A percentile compares a stretch with the other conserved stretches of the same genome.
phyloP scores from a whole-genome alignment of 2,113 vertebrate species.

The Phylloscopus whistleri region DNA sequence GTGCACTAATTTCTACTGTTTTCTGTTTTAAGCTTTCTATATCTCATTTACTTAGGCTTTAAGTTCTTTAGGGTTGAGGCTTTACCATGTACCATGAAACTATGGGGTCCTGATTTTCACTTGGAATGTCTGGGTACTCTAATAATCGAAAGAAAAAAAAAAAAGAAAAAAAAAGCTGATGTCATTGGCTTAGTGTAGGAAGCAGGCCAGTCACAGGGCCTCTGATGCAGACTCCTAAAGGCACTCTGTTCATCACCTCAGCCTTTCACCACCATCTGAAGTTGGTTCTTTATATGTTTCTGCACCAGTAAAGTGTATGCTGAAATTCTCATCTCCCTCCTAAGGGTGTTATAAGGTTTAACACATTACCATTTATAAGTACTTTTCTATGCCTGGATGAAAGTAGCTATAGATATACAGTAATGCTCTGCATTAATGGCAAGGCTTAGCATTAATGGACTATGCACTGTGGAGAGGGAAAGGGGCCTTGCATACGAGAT shows the following conservation, averaged over 20 bases:
- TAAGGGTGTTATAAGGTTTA: slow-evolving; percentile 28
- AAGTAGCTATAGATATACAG: background rate
- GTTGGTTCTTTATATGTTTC: background rate
- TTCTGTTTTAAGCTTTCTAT: background rate
- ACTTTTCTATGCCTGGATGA: slow-evolving; percentile 7
- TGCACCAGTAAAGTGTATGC: background rate
- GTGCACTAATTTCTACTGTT: background rate
- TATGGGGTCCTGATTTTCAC: background rate
- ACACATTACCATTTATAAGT: slow-evolving; percentile 26
- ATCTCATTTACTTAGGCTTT: background rate
- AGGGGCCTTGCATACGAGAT: background rate
- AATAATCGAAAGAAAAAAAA: background rate
- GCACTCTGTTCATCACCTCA: background rate
- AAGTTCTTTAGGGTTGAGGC: background rate
- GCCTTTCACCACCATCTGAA: background rate
- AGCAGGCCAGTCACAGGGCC: background rate
- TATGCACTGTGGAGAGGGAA: background rate
- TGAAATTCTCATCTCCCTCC: slow-evolving; percentile 6
- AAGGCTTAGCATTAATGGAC: background rate
- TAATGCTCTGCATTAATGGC: background rate
- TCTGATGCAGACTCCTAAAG: background rate
- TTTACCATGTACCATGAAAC: background rate
- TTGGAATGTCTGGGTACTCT: background rate
- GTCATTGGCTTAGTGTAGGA: background rate
- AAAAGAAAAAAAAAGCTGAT: background rate